Evolutionary conservation across 2,113 vertebrate genomes (phyloP), one percentile per base, ranked within the genome.

Genomic region (Sigmodon hispidus): DNA sequence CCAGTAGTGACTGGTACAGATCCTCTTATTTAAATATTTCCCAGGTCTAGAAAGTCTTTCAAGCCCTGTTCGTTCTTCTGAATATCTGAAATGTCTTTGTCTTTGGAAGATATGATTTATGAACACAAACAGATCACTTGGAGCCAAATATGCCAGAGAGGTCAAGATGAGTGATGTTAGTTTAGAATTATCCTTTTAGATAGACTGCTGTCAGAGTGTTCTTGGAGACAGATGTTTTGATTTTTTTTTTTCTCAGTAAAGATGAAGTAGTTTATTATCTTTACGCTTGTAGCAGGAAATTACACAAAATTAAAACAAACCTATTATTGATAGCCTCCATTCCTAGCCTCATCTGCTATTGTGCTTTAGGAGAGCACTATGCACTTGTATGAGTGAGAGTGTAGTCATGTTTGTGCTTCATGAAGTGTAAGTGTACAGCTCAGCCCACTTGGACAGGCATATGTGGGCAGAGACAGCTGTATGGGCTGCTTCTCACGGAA

Each of bases 61-160:
- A 86, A 95, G 79, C 40, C 40, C 80, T 50, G 26, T 45, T 86
- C 85, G 86, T 88, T 97, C 76, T 86, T 97, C 70, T 86, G 55
- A 92, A 36, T 92, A 81, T 91, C 79, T 96, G 80, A 92, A 94
- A 85, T 90, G 72, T 92, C 94, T 95, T 89, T 84, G 52, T 87
- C 89, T 84, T 89, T 96, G 85, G 75, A 94, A 84, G 85, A 83
- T 92, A 59, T 96, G 90, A 98, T 97, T 96, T 97, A 96, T 94
- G 87, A 92, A 81, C 84, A 87, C 43, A 21, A 87, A 57, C 36
- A 24, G 80, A 72, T 93, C 84, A 81, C 76, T 90, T 77, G 52
- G 90, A 96, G 97, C 84, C 94, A 86, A 90, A 80, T 91, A 90
- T 97, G 95, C 43, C 57, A 6, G 79, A 40, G 94, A 96, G 95